Evolutionary conservation across 2,113 vertebrate species (phyloP), one percentile per base, ranked within the genome.

Genomic region (Opisthocomus hoazin): DNA sequence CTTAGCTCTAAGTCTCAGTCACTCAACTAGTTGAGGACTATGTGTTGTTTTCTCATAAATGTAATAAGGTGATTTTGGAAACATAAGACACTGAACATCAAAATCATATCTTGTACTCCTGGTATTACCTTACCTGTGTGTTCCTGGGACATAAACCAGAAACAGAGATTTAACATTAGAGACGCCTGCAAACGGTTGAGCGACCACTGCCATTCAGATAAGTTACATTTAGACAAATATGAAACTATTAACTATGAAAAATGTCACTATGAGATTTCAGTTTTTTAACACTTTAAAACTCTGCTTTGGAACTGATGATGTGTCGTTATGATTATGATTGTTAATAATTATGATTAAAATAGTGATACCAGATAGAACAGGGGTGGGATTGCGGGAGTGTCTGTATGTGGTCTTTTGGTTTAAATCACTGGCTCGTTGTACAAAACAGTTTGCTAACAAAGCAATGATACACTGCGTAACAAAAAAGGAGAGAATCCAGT

Each of bases 361-460:
- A 41, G 15, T 5, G 58, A 22, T 10, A 4, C 30, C 41, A 70
- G 45, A 1, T 34, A 54, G 45, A 39, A 36, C 11, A 39, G 69
- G 77, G 32, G 2, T 37, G 66, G 78, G 68, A 7, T 18, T 32
- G 29, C 4, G 2, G 39, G n/a, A 37, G 16, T 26, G 16, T 20
- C 54, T 77, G 4, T 29, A 3, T 11, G 37, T 11, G 30, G 45
- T 16, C 9, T 70, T 76, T 22, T 32, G 11, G 32, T 43, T 54
- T 21, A 9, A 63, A 4, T 54, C 51, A 1, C 46, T 27, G 71
- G 16, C 68, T 58, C 0, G 0, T 30, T 43, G 30, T 32, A 29
- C 46, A 54, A 21, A 87, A 4, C 6, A 15, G 27, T 48, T 81
- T 60, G 45, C 53, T 56, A 6, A 19, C 29, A 41, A 34, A 85